Evolutionary conservation across 1,140 invertebrate genomes (phyloP), one percentile per base, ranked within the genome.

Genomic region (Nasonia longicornis): DNA sequence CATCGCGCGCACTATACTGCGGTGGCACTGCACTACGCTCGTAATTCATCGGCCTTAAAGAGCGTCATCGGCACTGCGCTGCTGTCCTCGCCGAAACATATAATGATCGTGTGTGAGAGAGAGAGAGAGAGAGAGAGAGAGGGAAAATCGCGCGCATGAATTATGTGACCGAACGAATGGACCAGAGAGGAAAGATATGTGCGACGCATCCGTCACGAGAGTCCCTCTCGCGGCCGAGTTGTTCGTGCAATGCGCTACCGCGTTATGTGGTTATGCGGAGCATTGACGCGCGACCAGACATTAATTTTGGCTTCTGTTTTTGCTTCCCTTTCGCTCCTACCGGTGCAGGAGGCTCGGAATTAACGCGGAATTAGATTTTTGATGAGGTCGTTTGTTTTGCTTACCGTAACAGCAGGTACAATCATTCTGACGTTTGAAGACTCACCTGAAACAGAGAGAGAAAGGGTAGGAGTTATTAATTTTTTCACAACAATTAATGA

Each of bases 31-130:
- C 4, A 20, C 52, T 58, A 35, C 52, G 52, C 76, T 70, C 81
- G 48, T 82, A 79, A 82, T 38, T 82, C 81, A 82, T 71, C 26
- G 76, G 14, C 63, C 81, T 79, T 82, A 79, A 79, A 79, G 77
- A 79, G 81, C 81, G 77, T 82, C 81, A 82, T 82, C 72, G 81
- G 77, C 77, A 79, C 74, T 11, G 14, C 8, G 4, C 12, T 45
- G 42, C 38, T n/a, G 58, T 26, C 14, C 20, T 20, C 12, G 0
- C 31, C 31, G 29, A 35, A 35, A 35, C 69, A 64, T 75, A 81
- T 75, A 77, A 81, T 81, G 80, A 81, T 72, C 66, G 14, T 38
- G 64, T 26, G 26, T 1, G 1, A 22, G 22, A 22, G 22, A 22
- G 0, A 26, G 26, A 26, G 26, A 26, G 26, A 26, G 26, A 26